Percentiles rank a stretch among this genome's conserved stretches.
phyloP scores from a whole-genome alignment of 2,113 vertebrate species.

The Tyrannus savana region DNA sequence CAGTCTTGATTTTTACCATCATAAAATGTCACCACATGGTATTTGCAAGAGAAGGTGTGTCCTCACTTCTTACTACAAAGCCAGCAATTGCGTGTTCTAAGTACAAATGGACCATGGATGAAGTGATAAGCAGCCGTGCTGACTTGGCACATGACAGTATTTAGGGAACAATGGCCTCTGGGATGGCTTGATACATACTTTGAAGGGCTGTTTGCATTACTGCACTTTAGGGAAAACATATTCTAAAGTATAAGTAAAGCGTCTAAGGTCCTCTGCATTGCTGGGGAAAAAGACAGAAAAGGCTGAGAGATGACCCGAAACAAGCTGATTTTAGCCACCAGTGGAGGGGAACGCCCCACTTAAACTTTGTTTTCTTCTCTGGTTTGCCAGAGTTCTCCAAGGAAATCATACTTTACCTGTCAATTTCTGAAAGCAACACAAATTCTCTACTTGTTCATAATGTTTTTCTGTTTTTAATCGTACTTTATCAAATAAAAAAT shows the following conservation, averaged over 20 bases:
- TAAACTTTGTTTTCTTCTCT: neutral
- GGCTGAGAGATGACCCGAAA: neutral
- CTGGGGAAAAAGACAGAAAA: neutral
- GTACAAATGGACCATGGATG: neutral
- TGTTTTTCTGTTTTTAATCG: neutral
- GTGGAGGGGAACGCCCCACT: neutral
- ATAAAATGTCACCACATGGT: neutral
- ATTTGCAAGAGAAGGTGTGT: neutral
- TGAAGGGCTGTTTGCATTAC: neutral
- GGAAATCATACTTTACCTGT: neutral
- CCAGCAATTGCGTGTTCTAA: neutral
- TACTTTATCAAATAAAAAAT: neutral
- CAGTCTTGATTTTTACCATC: neutral
- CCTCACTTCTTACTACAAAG: neutral
- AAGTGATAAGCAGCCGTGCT: neutral
- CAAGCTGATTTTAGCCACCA: neutral
- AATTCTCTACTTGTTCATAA: neutral
- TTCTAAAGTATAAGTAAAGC: neutral
- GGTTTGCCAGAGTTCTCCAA: neutral
- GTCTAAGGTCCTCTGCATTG: accelerated
- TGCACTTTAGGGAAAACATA: neutral
- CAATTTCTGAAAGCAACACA: neutral
- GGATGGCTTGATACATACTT: accelerated
- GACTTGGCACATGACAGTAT: neutral
- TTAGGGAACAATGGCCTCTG: neutral